phyloP scores from a whole-genome alignment of 2,113 vertebrate genomes.

The Forbesichthys agassizii region DNA sequence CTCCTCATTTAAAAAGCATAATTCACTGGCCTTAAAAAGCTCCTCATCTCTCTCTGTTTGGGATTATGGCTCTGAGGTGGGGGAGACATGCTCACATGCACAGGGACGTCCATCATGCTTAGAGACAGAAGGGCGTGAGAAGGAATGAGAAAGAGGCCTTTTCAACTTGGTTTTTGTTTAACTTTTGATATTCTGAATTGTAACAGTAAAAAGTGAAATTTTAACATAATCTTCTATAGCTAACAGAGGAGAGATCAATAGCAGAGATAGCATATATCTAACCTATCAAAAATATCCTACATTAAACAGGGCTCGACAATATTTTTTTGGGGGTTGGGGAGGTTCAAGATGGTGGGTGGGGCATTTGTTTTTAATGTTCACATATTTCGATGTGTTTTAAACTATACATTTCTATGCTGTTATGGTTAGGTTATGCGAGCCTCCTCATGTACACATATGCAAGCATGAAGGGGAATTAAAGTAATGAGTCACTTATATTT shows the following conservation, averaged over 20 bases:
- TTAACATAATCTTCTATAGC: background rate
- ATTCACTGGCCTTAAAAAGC: too few relatives aligned
- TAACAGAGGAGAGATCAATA: too few relatives aligned
- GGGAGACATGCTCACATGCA: slow-evolving; percentile 27
- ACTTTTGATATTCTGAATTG: background rate
- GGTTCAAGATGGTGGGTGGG: slow-evolving; percentile 25
- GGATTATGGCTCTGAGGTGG: slow-evolving; percentile 41
- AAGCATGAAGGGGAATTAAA: too few relatives aligned
- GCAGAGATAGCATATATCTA: too few relatives aligned
- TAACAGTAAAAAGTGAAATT: slow-evolving; percentile 6
- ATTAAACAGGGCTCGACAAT: background rate
- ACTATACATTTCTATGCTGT: too few relatives aligned
- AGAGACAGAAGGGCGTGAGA: slow-evolving; percentile 8
- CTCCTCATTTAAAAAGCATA: slow-evolving; percentile 38
- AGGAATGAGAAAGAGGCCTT: background rate
- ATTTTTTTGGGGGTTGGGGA: background rate
- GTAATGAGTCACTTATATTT: too few relatives aligned
- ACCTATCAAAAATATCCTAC: too few relatives aligned
- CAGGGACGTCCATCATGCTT: slow-evolving; percentile 50
- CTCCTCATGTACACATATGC: too few relatives aligned
- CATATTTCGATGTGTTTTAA: too few relatives aligned
- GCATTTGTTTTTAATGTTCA: too few relatives aligned
- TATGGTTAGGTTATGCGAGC: too few relatives aligned
- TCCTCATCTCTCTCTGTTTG: slow-evolving; percentile 8
- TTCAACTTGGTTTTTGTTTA: too few relatives aligned